Evolutionary conservation across 2,888 invertebrate genomes (phyloP), one percentile per base, ranked within the genome.

Genomic region (Scaptomyza tumidula): DNA sequence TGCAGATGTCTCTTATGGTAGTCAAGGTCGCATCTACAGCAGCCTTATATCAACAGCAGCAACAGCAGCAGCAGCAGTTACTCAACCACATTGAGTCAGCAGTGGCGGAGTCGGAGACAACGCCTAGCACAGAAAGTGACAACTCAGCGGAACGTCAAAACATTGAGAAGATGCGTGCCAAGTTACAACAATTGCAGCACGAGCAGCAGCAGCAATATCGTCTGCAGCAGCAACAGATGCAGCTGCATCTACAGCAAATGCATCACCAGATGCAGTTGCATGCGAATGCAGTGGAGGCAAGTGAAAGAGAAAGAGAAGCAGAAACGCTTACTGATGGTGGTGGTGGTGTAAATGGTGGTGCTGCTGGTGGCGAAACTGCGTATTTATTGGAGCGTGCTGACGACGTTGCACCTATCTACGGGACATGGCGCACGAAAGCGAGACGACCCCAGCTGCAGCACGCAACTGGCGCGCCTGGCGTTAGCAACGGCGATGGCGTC

Each of bases 391-490:
- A 90, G 90, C 90, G 90, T 89, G 85, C 78, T 79, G 91, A 90
- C 75, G 83, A 80, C 65, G 75, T 66, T 55, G 75, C 71, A 52
- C 78, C 91, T 68, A 90, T 90, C 81, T 90, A 90, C 77, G 90
- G 90, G 78, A 89, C 90, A 75, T 90, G 90, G 90, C 89, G 86
- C 88, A 86, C 90, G 90, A 90, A 90, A 90, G 91, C 91, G 90
- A 90, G 86, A 90, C 90, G 90, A 87, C 88, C 90, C 63, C 86
- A 83, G 57, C 44, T 69, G 67, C 79, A 75, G 49, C 84, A 87
- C 80, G 86, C 87, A 63, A 83, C 69, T 24, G 60, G 57, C 56
- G 61, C 53, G 59, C 56, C 41, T 41, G 60, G 56, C 27, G 62
- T 60, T 14, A 19, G 13, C 24, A 44, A 35, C 43, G 41, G 19